A percentile compares a stretch with the other conserved stretches of the same genome.
Evolutionary conservation across 2,797 vertebrate genomes (phyloP).

Genomic region (Antennarius maculatus): DNA sequence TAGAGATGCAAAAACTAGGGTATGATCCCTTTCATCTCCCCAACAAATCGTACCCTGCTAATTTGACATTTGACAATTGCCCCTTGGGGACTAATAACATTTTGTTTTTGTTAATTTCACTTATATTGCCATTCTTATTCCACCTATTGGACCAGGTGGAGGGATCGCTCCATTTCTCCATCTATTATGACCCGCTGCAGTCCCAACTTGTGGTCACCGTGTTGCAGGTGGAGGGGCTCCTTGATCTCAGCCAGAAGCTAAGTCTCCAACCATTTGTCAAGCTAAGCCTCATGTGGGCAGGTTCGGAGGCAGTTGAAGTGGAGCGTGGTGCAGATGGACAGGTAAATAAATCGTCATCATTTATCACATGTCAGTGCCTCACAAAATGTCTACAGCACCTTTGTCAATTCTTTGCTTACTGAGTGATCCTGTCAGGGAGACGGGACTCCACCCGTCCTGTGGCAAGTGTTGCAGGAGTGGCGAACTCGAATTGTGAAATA

Average conservation of each 20-base stretch:
- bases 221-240: slow-evolving; percentile 72
- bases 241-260: slow-evolving; percentile 21
- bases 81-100: too few species aligned
- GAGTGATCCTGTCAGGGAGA: slow-evolving; percentile 40
- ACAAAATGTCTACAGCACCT: not conserved
- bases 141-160: slow-evolving; percentile 33
- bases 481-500: slow-evolving; percentile 77
- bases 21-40: too few species aligned
- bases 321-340: slow-evolving; percentile 26
- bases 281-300: slow-evolving; percentile 68
- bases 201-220: slow-evolving; percentile 76
- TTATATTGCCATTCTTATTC: not conserved
- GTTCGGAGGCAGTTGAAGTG: slow-evolving; percentile 36
- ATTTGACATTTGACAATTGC: too few species aligned
- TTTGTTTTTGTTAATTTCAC: too few species aligned
- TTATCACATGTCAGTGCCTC: not conserved
- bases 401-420: not conserved
- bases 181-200: slow-evolving; percentile 71
- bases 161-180: slow-evolving; percentile 74
- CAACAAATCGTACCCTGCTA: too few species aligned
- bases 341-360: slow-evolving; percentile 32
- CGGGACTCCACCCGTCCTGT: slow-evolving; percentile 38
- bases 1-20: too few species aligned
- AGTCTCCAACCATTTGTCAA: slow-evolving; percentile 67
- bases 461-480: slow-evolving; percentile 78